Evolutionary conservation across 2,113 vertebrate species (phyloP), one percentile per base, ranked within the genome.

Genomic region (Pelodiscus sinensis): DNA sequence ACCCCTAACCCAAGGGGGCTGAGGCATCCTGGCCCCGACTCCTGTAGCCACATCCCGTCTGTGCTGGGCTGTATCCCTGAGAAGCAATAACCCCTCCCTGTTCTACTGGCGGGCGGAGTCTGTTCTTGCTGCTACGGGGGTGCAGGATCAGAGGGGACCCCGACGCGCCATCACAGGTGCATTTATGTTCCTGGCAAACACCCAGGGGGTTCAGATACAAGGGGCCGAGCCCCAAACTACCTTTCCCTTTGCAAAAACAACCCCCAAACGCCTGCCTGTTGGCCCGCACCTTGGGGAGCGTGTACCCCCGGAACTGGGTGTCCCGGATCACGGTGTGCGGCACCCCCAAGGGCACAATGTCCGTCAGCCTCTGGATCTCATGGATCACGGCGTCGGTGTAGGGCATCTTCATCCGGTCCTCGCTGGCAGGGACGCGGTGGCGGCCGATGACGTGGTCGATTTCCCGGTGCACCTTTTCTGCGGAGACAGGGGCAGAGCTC

Each of bases 351-450:
- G 97, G 97, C n/a, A 97, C 94, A 0, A 97, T 94, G 57, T 97
- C 96, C 4, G 92, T 93, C 60, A 97, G 1, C 75, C 97, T 96
- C 85, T 97, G 95, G 79, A 97, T 96, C 90, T 97, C 97, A 0
- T 97, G 97, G 85, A 97, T 96, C 80, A 97, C 96, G 0, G 97
- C 97, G 3, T 97, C 97, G 0, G 95, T 97, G 91, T 96, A 97
- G 54, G 97, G 97, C 97, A 97, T 97, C 29, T 95, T 94, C 56
- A 84, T 35, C 13, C 95, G 83, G 92, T 97, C 97, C 13, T 95
- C 88, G 1, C 85, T 86, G 77, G 90, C 71, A 55, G 97, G 97
- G 16, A 81, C 75, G 15, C 94, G 93, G 75, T 96, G 81, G 21
- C 62, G 62, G 27, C 97, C 97, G 24, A 97, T 97, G 77, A 97